Percentiles rank a stretch among this genome's conserved stretches.
Evolutionary conservation across 2,113 vertebrate genomes (phyloP).

Genomic region (Trichechus manatus): DNA sequence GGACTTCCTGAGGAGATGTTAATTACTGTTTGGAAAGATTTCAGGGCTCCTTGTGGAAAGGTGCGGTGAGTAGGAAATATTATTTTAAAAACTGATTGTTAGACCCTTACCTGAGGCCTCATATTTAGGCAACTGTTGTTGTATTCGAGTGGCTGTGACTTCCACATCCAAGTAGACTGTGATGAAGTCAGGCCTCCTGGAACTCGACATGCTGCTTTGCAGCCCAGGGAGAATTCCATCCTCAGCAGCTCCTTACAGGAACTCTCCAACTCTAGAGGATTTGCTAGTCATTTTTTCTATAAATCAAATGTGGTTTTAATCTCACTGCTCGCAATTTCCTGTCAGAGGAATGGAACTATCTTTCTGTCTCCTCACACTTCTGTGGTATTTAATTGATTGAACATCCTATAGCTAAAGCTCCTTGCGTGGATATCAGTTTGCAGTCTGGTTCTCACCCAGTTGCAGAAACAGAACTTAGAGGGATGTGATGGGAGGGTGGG

Average conservation of each 20-base stretch:
- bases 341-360: conserved; percentile 50
- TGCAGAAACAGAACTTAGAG: neutral
- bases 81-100: conserved; percentile 65
- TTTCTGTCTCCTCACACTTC: conserved; percentile 18
- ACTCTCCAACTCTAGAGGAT: conserved; percentile 48
- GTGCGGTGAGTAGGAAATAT: neutral
- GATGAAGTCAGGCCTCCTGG: conserved; percentile 47
- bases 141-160: conserved; percentile 54
- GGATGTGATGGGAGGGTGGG: neutral
- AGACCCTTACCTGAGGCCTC: conserved; percentile 6
- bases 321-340: conserved; percentile 67
- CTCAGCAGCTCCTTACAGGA: conserved; percentile 37
- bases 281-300: conserved; percentile 68
- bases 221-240: neutral
- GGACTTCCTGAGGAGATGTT: conserved; percentile 55
- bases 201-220: neutral
- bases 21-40: conserved; percentile 59
- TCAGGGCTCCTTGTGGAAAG: conserved; percentile 52
- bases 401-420: neutral
- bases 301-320: conserved; percentile 73
- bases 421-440: neutral
- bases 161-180: conserved; percentile 45
- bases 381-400: conserved; percentile 59
- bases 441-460: neutral
- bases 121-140: conserved; percentile 59